Evolutionary conservation across 2,888 invertebrate species (phyloP), one percentile per base, ranked within the genome.

Genomic region (Melanostoma mellinum): DNA sequence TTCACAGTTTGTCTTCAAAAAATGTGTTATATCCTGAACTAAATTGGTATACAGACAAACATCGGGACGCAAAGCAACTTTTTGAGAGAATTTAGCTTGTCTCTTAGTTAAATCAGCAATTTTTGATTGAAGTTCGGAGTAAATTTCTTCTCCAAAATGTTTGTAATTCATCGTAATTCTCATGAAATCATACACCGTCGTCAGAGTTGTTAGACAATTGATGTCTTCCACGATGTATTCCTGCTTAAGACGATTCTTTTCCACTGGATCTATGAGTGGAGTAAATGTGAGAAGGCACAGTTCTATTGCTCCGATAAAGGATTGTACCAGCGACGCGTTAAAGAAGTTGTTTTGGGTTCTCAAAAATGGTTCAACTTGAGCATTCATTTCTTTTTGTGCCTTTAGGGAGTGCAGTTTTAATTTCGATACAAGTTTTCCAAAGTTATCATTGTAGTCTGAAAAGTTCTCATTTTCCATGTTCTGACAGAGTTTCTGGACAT

Each of bases 191-290:
- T 94, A 94, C 20, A 93, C 92, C 6, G 93, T 92, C 6, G 93
- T 90, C 56, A 95, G 89, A 6, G 91, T 91, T 8, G 93, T 91
- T 42, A 95, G 92, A 87, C 93, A 93, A 30, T 90, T 89, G 2
- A 96, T 93, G 89, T 97, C 96, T 87, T 96, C 94, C 33, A 92
- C 90, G 9, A 94, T 92, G 86, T 97, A 96, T 53, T 93, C 90
- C 6, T 95, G 92, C 91, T 96, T 96, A 0, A 97, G 90, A 0
- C 93, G 92, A 85, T 94, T 93, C 90, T 97, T 97, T 75, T 95
- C 94, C 0, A 96, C 94, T 0, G 97, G 97, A 92, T 98, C 98
- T 4, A 98, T 95, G 0, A 94, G 90, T 20, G 95, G 95, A 8
- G 95, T 92, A 88, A 94, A 93, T 0, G 94, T 92, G 88, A 94